These are phyloP conservation scores for Zaprionus camerounensis DNA, from an alignment of 1,140 invertebrate genomes.

Conservation along the genomic window DNA sequence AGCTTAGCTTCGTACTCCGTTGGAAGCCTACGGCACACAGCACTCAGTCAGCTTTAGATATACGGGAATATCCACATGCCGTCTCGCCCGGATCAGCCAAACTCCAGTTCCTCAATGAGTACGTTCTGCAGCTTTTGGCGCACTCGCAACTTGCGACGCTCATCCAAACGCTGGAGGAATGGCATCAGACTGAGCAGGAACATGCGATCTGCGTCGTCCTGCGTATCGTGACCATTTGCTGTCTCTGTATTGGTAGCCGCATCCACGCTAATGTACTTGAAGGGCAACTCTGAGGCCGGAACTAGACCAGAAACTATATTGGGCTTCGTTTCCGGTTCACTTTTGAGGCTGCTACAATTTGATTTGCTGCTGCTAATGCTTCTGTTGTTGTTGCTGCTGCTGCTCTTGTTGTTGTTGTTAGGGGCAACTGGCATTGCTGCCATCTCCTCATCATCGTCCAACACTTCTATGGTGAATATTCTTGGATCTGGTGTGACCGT, in stretches of 20 bases:
- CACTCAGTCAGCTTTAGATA: not conserved
- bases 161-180: constrained; percentile 70
- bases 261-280: constrained; percentile 71
- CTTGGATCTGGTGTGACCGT: constrained; percentile 37
- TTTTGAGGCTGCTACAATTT: constrained; percentile 34
- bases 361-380: constrained; percentile 36
- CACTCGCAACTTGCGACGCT: constrained; percentile 68
- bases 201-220: constrained; percentile 76
- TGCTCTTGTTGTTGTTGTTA: not conserved
- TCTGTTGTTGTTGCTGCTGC: not conserved
- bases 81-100: constrained; percentile 42
- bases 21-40: not conserved
- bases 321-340: constrained; percentile 49
- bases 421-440: constrained; percentile 15
- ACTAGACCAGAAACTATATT: not conserved
- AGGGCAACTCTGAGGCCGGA: constrained; percentile 49
- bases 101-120: constrained; percentile 71
- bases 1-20: not conserved
- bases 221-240: constrained; percentile 30
- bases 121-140: constrained; percentile 77
- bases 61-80: not conserved
- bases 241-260: constrained; percentile 69
- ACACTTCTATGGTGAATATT: constrained; percentile 70
- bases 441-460: constrained; percentile 71
- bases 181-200: constrained; percentile 75